Base-by-base conservation (phyloP, 1,140 invertebrate genomes). In the Hestina assimilis region DNA sequence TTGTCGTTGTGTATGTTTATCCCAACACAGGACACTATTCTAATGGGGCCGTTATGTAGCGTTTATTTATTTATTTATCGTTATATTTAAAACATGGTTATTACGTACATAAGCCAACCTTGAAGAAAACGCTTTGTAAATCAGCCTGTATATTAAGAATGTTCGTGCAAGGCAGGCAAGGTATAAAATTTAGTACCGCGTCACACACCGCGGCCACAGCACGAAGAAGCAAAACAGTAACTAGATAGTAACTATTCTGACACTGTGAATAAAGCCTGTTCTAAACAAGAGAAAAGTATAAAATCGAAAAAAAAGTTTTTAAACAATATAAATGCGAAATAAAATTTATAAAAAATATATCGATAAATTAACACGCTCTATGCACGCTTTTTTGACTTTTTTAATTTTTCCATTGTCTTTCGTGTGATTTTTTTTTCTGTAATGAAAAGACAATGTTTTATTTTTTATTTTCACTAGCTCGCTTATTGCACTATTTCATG, bases 151-250 rank as follows among this genome's bases (percentile, higher is more conserved):
- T 48, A 55, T 14, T 2, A 78, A 74, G 67, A 78, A 73, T 68
- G 51, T 53, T 60, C 67, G 63, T 63, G 64, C 48, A 69, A 54
- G 54, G 64, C 55, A 29, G 5, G 15, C 15, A 46, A 66, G 67
- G 8, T 14, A 60, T 60, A 62, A 61, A 53, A 33, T 29, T 62
- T 54, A 80, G 77, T 80, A 58, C 68, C 77, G 72, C 75, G 77
- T 51, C 66, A 68, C 56, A 56, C 72, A 51, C 53, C 69, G 66
- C 41, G 55, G 65, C 42, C 29, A 47, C 35, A 57, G 41, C 59
- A 59, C 59, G 48, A 66, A 28, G 63, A 66, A 56, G 29, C 52
- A 28, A 66, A 28, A 60, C 63, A 56, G 29, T 47, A 28, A 8
- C 8, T 28, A 4, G 19, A 77, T 63, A 60, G 75, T 78, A 75